These are phyloP conservation scores for Subanguina moxae DNA, from an alignment of 1,140 invertebrate genomes.

Conservation along the genomic window DNA sequence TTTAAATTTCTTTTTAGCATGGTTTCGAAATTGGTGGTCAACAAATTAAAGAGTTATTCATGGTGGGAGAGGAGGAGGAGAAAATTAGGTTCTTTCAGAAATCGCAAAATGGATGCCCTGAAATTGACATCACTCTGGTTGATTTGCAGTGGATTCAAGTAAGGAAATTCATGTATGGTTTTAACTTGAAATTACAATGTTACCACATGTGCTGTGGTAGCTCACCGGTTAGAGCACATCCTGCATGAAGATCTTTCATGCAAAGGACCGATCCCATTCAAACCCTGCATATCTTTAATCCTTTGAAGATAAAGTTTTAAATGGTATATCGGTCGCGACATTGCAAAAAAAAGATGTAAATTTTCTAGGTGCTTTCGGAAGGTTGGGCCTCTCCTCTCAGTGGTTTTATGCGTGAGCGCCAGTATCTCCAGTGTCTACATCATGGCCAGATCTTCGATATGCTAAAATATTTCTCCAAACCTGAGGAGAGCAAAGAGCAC, in stretches of 20 bases:
- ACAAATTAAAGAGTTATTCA: constrained; percentile 39
- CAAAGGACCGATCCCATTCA: too few relatives aligned
- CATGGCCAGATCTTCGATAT: constrained; percentile 77
- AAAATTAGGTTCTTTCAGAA: constrained; percentile 11
- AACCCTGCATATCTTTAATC: background rate
- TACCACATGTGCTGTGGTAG: too few relatives aligned
- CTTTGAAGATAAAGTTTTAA: background rate
- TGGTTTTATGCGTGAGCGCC: constrained; percentile 91
- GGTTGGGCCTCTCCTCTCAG: constrained; percentile 91
- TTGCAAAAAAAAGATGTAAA: too few relatives aligned
- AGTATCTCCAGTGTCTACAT: constrained; percentile 89
- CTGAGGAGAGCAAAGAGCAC: background rate
- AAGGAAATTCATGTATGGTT: too few relatives aligned
- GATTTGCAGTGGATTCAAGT: constrained; percentile 91
- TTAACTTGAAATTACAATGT: too few relatives aligned
- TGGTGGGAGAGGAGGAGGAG: constrained; percentile 15
- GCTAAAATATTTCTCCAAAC: constrained; percentile 33
- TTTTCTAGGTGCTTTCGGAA: constrained; percentile 74
- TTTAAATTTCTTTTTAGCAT: constrained; percentile 24
- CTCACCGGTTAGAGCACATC: too few relatives aligned
- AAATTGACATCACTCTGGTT: constrained; percentile 63
- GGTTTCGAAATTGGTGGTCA: constrained; percentile 39
- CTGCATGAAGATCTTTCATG: too few relatives aligned
- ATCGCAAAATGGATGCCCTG: constrained; percentile 17
- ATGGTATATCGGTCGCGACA: background rate